Base-by-base conservation (phyloP, 2,113 vertebrate genomes). In the Ceyx melanurus region DNA sequence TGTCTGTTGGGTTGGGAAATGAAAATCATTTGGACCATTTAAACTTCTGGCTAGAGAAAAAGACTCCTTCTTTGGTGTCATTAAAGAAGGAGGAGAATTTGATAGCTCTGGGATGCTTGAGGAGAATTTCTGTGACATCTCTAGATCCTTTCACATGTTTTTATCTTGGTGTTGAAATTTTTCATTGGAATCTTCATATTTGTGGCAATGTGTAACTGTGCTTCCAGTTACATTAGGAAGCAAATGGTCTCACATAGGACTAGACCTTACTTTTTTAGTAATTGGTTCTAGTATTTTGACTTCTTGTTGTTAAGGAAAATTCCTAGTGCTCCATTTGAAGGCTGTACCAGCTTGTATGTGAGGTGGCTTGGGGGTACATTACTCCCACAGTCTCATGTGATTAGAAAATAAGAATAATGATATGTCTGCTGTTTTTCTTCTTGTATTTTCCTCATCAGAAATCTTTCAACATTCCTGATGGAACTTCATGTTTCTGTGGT, bases 1-100 rank as follows among this genome's bases (percentile, higher is more conserved):
- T 77, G 29, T 88, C 76, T 77, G 66, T 75, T 89, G 87, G 70
- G 51, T 54, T 95, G 45, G 15, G 57, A 95, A 97, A 89, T 84
- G 46, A 90, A 94, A 93, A 83, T 62, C 15, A 51, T 87, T 64
- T 57, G 90, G 68, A 86, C 89, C 67, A 92, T 81, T 79, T 93
- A 62, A 92, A 87, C 88, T 54, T 88, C 22, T 64, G 50, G 48
- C 20, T 86, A 86, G 68, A 76, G 54, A 40, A 50, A 76, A 75
- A 43, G 42, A 61, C 19, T 54, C 71, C n/a, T 91, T 84, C 68
- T 75, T 29, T 54, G 9, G 25, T 56, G 15, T 33, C 2, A 1
- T 84, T 25, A 48, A 82, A 46, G 35, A 56, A 88, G 26, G 56
- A 50, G 57, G 53, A 60, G 62, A 66, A 62, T 71, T 60, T 48